These are phyloP conservation scores for Paracentrotus lividus DNA, from an alignment of 53 echinoderm and acorn worm species.

Conservation along the genomic window DNA sequence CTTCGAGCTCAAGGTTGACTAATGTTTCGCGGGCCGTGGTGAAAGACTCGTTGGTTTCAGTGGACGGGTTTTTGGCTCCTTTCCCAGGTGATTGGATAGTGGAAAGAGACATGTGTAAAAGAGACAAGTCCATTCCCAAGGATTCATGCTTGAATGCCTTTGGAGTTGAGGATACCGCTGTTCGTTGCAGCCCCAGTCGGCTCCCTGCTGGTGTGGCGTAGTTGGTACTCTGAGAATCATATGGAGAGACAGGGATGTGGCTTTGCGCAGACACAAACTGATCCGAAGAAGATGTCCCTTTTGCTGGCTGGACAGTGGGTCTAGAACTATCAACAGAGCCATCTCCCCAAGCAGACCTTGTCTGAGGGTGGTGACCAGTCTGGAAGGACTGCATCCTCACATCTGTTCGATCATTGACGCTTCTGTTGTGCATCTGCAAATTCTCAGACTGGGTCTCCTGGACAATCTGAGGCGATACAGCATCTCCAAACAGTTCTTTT, in stretches of 20 bases:
- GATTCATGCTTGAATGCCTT: slow-evolving; percentile 70
- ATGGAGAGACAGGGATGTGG: slow-evolving; percentile 17
- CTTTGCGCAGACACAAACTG: slow-evolving; percentile 42
- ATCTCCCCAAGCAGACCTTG: slow-evolving; percentile 22
- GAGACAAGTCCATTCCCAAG: slow-evolving; percentile 46
- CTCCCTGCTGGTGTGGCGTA: slow-evolving; percentile 54
- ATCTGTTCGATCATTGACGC: not conserved
- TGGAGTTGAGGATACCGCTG: slow-evolving; percentile 55
- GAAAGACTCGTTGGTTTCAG: slow-evolving; percentile 44
- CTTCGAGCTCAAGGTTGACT: not conserved
- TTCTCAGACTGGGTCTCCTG: slow-evolving; percentile 22
- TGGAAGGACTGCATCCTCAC: not conserved
- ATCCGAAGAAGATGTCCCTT: slow-evolving; percentile 25
- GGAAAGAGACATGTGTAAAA: slow-evolving; percentile 54
- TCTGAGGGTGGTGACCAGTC: not conserved
- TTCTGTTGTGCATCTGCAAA: slow-evolving; percentile 32
- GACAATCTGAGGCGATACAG: not conserved
- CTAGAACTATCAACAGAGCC: not conserved
- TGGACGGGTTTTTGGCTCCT: not conserved
- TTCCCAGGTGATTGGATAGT: slow-evolving; percentile 59
- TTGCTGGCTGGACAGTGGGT: not conserved
- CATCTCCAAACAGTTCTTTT: not conserved
- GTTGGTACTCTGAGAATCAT: not conserved
- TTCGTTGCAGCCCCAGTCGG: not conserved
- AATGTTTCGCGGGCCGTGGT: not conserved